A percentile compares a stretch with the other conserved stretches of the same genome.
phyloP scores from a whole-genome alignment of 2,797 vertebrate genomes.

The Helicolenus hilgendorfi region DNA sequence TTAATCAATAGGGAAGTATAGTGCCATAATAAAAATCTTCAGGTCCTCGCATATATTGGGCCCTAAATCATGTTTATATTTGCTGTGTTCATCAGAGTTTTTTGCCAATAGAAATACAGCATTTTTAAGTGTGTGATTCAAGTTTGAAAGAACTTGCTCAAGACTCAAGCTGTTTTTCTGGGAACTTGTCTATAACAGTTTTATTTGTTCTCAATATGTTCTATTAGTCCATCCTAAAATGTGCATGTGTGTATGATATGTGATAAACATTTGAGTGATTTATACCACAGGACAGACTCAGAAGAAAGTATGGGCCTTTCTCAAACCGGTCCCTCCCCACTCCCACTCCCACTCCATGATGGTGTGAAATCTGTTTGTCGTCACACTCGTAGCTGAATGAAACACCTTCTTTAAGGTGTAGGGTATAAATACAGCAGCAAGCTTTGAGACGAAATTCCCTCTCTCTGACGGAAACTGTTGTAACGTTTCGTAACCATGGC shows the following conservation, averaged over 20 bases:
- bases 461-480: not conserved
- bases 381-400: not conserved
- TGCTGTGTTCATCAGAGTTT: constrained; percentile 72
- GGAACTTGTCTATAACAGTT: not conserved
- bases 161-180: not conserved
- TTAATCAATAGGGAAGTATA: constrained; percentile 86
- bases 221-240: not conserved
- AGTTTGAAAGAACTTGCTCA: not conserved
- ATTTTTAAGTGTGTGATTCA: constrained; percentile 22
- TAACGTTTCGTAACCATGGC: not conserved
- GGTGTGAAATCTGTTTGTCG: not conserved
- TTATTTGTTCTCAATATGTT: constrained; percentile 2
- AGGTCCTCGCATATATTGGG: constrained; percentile 56
- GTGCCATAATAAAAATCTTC: constrained; percentile 73
- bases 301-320: not conserved
- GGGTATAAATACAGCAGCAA: not conserved
- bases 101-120: constrained; percentile 29
- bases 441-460: not conserved
- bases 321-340: not conserved
- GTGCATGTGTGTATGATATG: not conserved
- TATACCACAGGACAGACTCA: not conserved
- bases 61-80: constrained; percentile 75
- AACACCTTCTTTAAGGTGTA: not conserved
- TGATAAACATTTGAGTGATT: not conserved
- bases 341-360: no score